Evolutionary conservation across 2,797 vertebrate genomes (phyloP).

Genomic region (Thaleichthys pacificus): DNA sequence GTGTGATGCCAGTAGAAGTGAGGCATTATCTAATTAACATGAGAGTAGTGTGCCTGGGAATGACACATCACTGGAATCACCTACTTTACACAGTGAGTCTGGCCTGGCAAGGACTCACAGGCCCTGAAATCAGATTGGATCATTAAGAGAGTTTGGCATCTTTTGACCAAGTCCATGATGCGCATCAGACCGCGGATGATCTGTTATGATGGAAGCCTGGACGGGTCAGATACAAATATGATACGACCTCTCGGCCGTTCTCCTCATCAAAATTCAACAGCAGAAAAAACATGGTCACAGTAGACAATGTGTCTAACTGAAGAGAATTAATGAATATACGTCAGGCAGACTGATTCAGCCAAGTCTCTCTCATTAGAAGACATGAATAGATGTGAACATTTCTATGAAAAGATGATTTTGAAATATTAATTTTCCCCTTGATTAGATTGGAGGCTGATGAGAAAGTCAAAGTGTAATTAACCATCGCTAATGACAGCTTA

Average conservation of each 20-base stretch:
- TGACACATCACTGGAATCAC: slow-evolving; percentile 61
- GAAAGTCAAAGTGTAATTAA: slow-evolving; percentile 67
- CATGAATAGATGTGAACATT: slow-evolving; percentile 51
- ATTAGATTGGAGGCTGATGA: slow-evolving; percentile 70
- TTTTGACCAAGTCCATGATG: neutral
- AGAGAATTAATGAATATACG: slow-evolving; percentile 50
- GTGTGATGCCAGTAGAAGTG: slow-evolving; percentile 72
- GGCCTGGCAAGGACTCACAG: neutral
- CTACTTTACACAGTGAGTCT: slow-evolving; percentile 18
- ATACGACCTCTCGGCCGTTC: neutral
- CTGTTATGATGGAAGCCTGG: neutral
- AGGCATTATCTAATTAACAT: slow-evolving; percentile 79
- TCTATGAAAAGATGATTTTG: slow-evolving; percentile 58
- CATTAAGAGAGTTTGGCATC: neutral
- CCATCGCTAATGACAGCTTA: slow-evolving; percentile 59
- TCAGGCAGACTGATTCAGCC: slow-evolving; percentile 43
- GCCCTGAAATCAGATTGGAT: neutral
- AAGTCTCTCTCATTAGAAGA: slow-evolving; percentile 58
- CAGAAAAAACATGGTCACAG: neutral
- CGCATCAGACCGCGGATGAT: no score
- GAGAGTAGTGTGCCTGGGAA: slow-evolving; percentile 52
- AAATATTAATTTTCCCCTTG: slow-evolving; percentile 72
- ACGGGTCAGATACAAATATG: neutral
- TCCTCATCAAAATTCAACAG: neutral
- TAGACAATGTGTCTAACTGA: slow-evolving; percentile 2